Percentiles rank a stretch among this genome's conserved stretches.
phyloP scores from a whole-genome alignment of 2,113 vertebrate species.

The Amblyornis subalaris region DNA sequence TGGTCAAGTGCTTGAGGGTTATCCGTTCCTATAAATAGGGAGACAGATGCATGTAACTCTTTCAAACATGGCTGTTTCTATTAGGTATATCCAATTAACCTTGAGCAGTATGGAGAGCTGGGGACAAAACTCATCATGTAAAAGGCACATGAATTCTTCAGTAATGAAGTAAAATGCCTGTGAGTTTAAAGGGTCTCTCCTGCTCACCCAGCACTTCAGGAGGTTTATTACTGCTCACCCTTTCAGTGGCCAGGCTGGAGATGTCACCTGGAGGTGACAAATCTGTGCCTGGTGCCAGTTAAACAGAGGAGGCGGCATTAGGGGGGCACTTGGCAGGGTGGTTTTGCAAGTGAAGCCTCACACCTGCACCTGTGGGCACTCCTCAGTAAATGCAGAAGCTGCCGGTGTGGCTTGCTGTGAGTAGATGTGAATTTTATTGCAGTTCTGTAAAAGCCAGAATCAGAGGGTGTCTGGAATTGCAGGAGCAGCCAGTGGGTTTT shows the following conservation, averaged over 20 bases:
- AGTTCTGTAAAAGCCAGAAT: neutral
- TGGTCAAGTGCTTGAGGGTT: neutral
- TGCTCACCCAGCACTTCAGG: neutral
- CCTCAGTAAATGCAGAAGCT: neutral
- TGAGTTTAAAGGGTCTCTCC: neutral
- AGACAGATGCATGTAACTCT: neutral
- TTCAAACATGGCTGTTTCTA: neutral
- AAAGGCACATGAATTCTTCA: neutral
- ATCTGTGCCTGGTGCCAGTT: neutral
- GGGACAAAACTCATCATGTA: constrained; percentile 2
- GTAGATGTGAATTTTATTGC: neutral
- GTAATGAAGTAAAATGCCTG: neutral
- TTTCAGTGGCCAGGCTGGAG: neutral
- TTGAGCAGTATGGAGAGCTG: neutral
- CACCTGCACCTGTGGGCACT: neutral
- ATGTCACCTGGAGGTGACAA: neutral
- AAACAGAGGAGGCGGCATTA: rapidly evolving
- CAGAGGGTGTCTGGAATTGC: neutral
- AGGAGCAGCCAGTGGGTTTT: neutral
- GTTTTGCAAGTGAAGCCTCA: neutral
- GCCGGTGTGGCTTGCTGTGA: neutral
- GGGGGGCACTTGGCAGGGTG: neutral
- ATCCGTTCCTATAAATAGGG: neutral
- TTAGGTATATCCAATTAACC: constrained; percentile 29
- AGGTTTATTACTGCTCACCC: neutral